Percentiles rank a stretch among this genome's conserved stretches.
Evolutionary conservation across 2,888 invertebrate genomes (phyloP).

Genomic region (Tetranychus truncatus): DNA sequence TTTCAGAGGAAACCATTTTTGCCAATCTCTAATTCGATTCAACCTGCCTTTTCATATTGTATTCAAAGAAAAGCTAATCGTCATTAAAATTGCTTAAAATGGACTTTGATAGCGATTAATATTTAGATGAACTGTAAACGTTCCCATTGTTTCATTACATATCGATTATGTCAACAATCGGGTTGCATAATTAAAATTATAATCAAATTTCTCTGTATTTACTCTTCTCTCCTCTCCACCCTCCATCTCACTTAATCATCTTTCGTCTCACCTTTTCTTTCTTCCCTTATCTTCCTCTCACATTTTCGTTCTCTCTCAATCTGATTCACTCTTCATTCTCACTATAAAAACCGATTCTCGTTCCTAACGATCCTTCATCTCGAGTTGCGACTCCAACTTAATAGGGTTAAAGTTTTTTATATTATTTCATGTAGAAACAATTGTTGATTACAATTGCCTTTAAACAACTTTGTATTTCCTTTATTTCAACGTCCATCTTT

Average conservation of each 20-base stretch:
- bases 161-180: background rate
- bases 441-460: too few relatives aligned
- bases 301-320: background rate
- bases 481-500: background rate
- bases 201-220: background rate
- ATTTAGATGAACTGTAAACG: background rate
- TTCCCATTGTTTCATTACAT: background rate
- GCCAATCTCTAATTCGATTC: too few relatives aligned
- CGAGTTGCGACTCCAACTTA: background rate
- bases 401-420: background rate
- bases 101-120: too few relatives aligned
- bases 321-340: background rate
- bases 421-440: too few relatives aligned
- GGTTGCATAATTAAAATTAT: background rate
- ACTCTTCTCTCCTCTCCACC: background rate
- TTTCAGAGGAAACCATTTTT: too few relatives aligned
- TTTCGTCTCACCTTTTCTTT: background rate
- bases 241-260: background rate
- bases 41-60: too few relatives aligned
- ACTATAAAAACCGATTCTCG: background rate
- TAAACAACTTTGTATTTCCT: too few relatives aligned
- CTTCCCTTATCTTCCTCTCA: constrained; percentile 3
- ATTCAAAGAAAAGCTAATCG: too few relatives aligned
- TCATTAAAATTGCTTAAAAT: too few relatives aligned
- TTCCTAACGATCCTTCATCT: background rate